phyloP scores from a whole-genome alignment of 2,888 invertebrate species.

The Galeopsomyia nigrocyanea region DNA sequence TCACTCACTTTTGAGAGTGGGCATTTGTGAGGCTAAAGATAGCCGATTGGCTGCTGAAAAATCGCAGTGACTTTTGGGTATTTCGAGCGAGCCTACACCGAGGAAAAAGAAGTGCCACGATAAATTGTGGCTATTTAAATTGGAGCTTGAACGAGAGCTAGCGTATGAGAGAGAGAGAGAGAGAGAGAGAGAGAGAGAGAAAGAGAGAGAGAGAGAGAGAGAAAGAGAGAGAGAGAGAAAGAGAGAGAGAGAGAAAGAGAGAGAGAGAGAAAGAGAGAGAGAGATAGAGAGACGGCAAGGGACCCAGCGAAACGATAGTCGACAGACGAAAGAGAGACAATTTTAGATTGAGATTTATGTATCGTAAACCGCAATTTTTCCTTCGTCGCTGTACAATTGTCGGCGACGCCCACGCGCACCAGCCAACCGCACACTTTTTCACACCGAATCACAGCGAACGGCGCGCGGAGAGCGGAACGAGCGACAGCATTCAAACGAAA shows the following conservation, averaged over 20 bases:
- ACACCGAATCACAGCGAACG: neutral
- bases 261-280: no score
- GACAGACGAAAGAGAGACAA: constrained; percentile 51
- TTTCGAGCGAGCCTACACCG: constrained; percentile 1
- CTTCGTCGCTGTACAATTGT: constrained; percentile 55
- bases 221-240: no score
- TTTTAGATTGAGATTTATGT: constrained; percentile 63
- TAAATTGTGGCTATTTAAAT: constrained; percentile 49
- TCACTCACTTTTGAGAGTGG: no score
- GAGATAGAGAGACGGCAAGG: no score
- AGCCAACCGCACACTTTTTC: neutral
- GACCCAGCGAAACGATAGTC: constrained; percentile 37
- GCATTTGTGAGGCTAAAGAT: constrained; percentile 23
- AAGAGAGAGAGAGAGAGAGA: no score
- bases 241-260: no score
- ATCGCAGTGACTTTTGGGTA: constrained; percentile 24
- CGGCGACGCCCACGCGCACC: constrained; percentile 18
- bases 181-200: no score
- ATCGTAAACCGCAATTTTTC: constrained; percentile 51
- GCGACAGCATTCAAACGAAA: neutral
- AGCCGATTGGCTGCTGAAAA: constrained; percentile 24
- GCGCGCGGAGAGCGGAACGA: neutral
- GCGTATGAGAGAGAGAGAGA: constrained; percentile 14
- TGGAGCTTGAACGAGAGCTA: constrained; percentile 33
- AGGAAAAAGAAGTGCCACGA: constrained; percentile 39